Evolutionary conservation across 2,797 vertebrate genomes (phyloP).

Genomic region (Sebastes minor): DNA sequence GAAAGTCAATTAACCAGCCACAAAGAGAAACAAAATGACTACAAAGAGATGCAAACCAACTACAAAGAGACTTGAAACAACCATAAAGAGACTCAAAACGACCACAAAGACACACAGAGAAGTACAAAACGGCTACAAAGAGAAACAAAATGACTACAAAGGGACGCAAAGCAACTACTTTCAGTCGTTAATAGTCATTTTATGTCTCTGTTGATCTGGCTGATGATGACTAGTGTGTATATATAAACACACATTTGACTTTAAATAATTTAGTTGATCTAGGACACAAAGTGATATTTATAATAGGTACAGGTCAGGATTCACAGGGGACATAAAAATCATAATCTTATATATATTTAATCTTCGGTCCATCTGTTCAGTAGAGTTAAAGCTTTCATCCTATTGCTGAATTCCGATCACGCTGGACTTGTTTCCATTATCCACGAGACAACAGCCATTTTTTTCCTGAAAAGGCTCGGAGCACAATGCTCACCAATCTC

Average conservation of each 20-base stretch:
- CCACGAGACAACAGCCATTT: slow-evolving; percentile 17
- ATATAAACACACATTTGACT: neutral
- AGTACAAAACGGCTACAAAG: neutral
- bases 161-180: neutral
- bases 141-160: neutral
- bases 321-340: neutral
- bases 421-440: slow-evolving; percentile 18
- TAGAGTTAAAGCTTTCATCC: neutral
- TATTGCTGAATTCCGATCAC: slow-evolving; percentile 18
- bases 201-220: neutral
- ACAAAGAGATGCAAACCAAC: neutral
- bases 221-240: neutral
- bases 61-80: neutral
- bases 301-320: neutral
- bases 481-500: slow-evolving; percentile 27
- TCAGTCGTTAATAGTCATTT: neutral
- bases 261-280: neutral
- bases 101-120: neutral
- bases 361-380: slow-evolving; percentile 11
- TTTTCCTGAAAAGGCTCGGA: neutral
- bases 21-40: neutral
- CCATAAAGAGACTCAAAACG: neutral
- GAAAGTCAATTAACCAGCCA: neutral
- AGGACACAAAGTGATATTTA: neutral
- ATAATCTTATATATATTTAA: neutral